These are phyloP conservation scores for Thamnophis sirtalis DNA, from an alignment of 2,113 vertebrate genomes.

Conservation along the genomic window DNA sequence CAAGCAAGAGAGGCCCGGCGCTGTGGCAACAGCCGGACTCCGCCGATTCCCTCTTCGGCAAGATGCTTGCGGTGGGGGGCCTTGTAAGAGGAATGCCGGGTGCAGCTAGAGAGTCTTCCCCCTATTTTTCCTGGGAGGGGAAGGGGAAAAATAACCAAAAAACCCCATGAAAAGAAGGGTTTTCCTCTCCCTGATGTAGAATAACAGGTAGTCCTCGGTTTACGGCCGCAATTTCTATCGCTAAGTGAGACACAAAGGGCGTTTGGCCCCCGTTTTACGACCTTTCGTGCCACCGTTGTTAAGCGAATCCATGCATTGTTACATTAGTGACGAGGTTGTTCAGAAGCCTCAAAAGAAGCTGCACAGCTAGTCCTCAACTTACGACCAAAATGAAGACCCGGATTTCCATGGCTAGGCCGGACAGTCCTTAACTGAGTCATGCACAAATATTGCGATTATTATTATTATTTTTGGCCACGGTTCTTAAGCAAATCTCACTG, in stretches of 20 bases:
- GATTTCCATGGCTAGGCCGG: no score
- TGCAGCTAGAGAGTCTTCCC: no score
- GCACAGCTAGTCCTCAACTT: no score
- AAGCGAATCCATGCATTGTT: neutral
- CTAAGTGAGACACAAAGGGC: neutral
- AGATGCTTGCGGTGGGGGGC: neutral
- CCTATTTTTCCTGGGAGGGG: neutral
- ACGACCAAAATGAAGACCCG: no score
- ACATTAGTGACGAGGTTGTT: neutral
- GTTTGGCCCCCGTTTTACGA: neutral
- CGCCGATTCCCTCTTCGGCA: neutral
- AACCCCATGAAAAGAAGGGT: neutral
- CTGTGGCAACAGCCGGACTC: neutral
- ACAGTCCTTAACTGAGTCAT: no score
- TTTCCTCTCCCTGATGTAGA: neutral
- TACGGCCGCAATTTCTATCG: accelerated
- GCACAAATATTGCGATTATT: no score
- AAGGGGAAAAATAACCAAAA: no score
- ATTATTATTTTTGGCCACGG: no score
- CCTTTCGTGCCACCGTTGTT: neutral
- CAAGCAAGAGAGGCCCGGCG: neutral
- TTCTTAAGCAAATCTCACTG: no score
- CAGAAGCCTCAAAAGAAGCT: no score
- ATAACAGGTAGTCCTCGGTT: neutral
- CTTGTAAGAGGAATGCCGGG: neutral